Conservation (phyloP, 2,113 vertebrate genomes). For the Nycticorax nycticorax region DNA sequence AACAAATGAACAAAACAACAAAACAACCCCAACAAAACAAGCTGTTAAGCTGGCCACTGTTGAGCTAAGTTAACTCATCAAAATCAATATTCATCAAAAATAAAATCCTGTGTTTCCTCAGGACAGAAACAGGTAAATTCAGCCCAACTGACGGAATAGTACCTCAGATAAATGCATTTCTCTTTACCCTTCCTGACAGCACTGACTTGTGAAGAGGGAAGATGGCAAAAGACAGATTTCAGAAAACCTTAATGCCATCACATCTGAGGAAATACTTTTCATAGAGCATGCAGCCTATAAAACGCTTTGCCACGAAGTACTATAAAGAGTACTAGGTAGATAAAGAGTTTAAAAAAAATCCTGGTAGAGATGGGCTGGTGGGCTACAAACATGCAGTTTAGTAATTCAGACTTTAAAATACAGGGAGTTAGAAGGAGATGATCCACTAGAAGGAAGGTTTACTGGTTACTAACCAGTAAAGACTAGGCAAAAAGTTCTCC, state of each 20-base stretch:
- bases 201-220: not conserved
- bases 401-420: not conserved
- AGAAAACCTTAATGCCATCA: not conserved
- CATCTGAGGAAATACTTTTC: not conserved
- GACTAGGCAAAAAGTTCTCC: not conserved
- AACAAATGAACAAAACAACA: too few species aligned
- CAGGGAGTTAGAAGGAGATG: not conserved
- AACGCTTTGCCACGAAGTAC: not conserved
- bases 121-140: not conserved
- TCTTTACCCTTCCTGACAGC: not conserved
- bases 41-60: not conserved
- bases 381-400: not conserved
- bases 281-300: not conserved
- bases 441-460: not conserved
- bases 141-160: not conserved
- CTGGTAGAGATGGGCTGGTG: not conserved
- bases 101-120: not conserved
- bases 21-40: not conserved
- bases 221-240: not conserved
- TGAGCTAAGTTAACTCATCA: not conserved
- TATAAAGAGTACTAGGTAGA: not conserved
- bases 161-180: not conserved
- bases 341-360: not conserved
- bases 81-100: not conserved
- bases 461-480: not conserved